A percentile compares a stretch with the other conserved stretches of the same genome.
phyloP scores from a whole-genome alignment of 2,113 vertebrate genomes.

The Gavialis gangeticus region DNA sequence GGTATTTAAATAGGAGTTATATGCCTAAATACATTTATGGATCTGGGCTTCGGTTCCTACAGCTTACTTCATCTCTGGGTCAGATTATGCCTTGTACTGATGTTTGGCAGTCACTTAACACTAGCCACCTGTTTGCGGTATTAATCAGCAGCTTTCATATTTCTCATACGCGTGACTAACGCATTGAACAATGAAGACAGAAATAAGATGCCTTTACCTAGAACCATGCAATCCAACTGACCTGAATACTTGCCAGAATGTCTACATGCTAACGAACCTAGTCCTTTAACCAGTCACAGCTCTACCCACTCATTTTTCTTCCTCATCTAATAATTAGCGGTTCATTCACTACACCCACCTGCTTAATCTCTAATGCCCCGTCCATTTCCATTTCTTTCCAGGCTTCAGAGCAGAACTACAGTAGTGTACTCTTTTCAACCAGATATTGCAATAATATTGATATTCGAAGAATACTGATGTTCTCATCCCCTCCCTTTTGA shows the following conservation, averaged over 20 bases:
- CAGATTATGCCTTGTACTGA: background rate
- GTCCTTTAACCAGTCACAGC: background rate
- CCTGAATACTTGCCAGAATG: background rate
- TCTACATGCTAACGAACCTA: background rate
- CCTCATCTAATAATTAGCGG: background rate
- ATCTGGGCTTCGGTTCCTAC: background rate
- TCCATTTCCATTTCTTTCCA: background rate
- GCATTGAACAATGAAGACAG: background rate
- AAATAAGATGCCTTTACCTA: background rate
- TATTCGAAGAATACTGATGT: background rate
- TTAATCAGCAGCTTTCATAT: background rate
- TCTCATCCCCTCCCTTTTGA: background rate
- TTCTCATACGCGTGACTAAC: background rate
- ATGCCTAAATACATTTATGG: too few relatives aligned
- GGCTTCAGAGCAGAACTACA: background rate
- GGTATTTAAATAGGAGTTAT: too few relatives aligned
- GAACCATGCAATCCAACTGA: background rate
- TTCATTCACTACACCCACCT: background rate
- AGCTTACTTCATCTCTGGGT: background rate
- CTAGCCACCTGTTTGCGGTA: background rate
- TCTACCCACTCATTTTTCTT: background rate
- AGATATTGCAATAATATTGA: background rate
- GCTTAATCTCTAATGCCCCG: background rate
- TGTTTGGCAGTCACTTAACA: background rate
- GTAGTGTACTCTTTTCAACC: background rate